Conservation (phyloP, 2,888 invertebrate genomes). For the Cyclophora albipunctata region DNA sequence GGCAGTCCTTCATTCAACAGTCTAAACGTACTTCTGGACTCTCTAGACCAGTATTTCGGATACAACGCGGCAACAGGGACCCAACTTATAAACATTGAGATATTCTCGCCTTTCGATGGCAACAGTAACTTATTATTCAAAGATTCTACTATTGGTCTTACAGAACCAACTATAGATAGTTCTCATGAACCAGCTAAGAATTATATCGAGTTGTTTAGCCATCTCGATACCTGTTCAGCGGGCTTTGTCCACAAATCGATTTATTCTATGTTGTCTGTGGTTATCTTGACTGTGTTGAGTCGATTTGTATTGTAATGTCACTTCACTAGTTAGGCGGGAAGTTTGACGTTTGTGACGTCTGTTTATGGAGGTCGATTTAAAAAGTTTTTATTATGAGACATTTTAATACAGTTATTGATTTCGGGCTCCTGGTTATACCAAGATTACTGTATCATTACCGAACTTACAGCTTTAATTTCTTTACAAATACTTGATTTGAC, state of each 20-base stretch:
- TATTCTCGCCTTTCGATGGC: conserved; percentile 76
- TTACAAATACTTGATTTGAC: too few species aligned
- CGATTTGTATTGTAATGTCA: too few species aligned
- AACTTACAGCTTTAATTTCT: too few species aligned
- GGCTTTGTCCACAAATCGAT: conserved; percentile 28
- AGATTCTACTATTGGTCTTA: conserved; percentile 75
- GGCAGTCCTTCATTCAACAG: conserved; percentile 46
- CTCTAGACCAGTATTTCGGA: conserved; percentile 70
- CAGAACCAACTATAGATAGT: conserved; percentile 48
- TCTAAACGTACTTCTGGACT: conserved; percentile 53
- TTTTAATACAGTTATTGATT: too few species aligned
- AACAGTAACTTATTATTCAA: conserved; percentile 76
- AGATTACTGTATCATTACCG: too few species aligned
- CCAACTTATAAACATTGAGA: conserved; percentile 63
- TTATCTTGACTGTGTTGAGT: conserved; percentile 35
- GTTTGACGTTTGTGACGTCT: too few species aligned
- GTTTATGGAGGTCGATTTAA: too few species aligned
- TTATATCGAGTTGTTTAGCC: conserved; percentile 73
- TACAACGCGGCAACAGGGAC: conserved; percentile 44
- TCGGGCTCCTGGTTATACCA: too few species aligned
- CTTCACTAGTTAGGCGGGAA: too few species aligned
- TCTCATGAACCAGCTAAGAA: conserved; percentile 61
- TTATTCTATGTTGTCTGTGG: conserved; percentile 39
- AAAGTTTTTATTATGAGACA: too few species aligned
- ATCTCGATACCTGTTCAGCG: conserved; percentile 43